Conservation (phyloP, 2,113 vertebrate species). For the Chaetodon auriga region DNA sequence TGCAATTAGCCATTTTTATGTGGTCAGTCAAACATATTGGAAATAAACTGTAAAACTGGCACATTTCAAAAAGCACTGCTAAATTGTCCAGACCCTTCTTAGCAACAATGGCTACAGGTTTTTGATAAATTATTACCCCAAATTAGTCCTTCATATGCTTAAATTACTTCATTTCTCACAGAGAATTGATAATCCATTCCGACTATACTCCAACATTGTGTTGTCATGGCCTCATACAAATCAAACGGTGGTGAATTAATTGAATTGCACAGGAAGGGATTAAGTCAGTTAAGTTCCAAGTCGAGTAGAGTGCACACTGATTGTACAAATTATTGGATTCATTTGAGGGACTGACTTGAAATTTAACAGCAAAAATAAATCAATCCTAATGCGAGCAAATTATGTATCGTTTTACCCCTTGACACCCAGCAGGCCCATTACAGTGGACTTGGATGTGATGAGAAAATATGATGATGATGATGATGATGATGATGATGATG, state of each 20-base stretch:
- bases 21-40: not conserved
- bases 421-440: not conserved
- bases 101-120: not conserved
- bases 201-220: not conserved
- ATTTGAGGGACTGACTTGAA: not conserved
- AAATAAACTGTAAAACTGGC: not conserved
- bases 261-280: not conserved
- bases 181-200: not conserved
- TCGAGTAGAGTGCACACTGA: not conserved
- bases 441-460: not conserved
- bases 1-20: constrained; percentile 1
- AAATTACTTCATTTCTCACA: not conserved
- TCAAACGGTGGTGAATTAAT: not conserved
- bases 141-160: not conserved
- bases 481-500: not conserved
- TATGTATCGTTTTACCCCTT: not conserved
- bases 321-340: not conserved
- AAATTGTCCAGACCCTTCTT: not conserved
- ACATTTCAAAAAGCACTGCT: not conserved
- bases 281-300: not conserved
- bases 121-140: not conserved
- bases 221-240: not conserved
- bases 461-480: not conserved
- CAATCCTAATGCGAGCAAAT: not conserved
- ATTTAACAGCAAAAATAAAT: not conserved